Conservation (phyloP, 2,113 vertebrate species). For the Brienomyrus longianalis region DNA sequence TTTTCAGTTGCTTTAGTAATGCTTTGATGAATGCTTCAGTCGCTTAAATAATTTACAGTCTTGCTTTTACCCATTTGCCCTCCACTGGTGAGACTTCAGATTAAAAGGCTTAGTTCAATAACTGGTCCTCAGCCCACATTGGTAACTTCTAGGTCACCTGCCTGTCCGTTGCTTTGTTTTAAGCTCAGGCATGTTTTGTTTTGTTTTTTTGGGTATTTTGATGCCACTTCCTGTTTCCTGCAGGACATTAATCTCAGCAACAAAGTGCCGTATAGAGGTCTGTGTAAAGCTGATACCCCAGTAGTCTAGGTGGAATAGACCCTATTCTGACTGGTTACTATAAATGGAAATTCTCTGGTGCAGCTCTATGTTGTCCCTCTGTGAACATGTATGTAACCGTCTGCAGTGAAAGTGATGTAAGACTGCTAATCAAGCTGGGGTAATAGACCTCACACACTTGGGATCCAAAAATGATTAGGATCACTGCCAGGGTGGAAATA, state of each 20-base stretch:
- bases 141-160: background rate
- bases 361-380: background rate
- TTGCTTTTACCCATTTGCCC: background rate
- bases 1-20: background rate
- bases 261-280: background rate
- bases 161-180: background rate
- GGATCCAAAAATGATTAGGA: background rate
- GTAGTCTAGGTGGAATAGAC: background rate
- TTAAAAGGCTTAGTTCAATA: background rate
- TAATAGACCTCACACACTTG: background rate
- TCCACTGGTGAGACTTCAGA: background rate
- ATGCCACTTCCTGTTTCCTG: background rate
- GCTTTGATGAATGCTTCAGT: background rate
- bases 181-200: background rate
- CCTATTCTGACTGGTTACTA: background rate
- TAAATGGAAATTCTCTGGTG: background rate
- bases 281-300: background rate
- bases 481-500: background rate
- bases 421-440: background rate
- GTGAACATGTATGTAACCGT: background rate
- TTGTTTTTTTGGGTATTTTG: background rate
- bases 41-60: background rate
- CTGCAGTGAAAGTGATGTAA: background rate
- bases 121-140: background rate
- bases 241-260: background rate